Evolutionary conservation across 1,140 invertebrate genomes (phyloP), one percentile per base, ranked within the genome.

Genomic region (Cotesia typhae): DNA sequence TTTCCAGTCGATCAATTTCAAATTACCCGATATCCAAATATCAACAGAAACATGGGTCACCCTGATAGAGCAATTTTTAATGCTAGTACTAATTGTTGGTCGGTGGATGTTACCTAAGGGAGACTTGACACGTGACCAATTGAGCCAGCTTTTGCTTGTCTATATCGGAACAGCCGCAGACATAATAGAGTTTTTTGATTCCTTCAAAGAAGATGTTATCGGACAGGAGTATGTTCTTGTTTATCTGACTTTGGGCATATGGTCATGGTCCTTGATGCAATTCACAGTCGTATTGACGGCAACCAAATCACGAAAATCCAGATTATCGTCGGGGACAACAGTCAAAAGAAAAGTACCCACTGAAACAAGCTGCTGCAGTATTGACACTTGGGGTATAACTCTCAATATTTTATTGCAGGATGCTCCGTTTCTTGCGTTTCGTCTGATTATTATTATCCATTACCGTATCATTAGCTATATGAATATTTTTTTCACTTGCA

Each of bases 171-270:
- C 95, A 2, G 96, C 96, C 0, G 96, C 95, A 0, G 96, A 98
- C 82, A 98, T 98, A 70, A 96, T 98, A 37, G 96, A 98, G 84
- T 97, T 98, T 84, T 97, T 97, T 83, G 96, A 98, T 82, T 96
- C 96, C 0, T 97, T 98, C 86, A 95, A 95, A 85, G 94, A 95
- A 77, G 92, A 94, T 63, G 92, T 91, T 74, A 93, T 95, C 38
- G 92, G 92, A 0, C 84, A 89, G 0, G 92, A 94, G 76, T 91
- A 90, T 2, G 87, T 94, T 4, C 85, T 95, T 3, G 93, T 94
- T 0, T 89, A 92, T 38, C 84, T 95, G 0, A 95, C 94, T 0
- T 85, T 95, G 72, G 92, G 91, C 0, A 95, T 95, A 70, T 95
- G 94, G 94, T 94, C 95, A 1, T 94, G 95, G 93, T 95, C 94